Conservation (phyloP, 1,140 invertebrate genomes). For the Drosophila nebulosa region DNA sequence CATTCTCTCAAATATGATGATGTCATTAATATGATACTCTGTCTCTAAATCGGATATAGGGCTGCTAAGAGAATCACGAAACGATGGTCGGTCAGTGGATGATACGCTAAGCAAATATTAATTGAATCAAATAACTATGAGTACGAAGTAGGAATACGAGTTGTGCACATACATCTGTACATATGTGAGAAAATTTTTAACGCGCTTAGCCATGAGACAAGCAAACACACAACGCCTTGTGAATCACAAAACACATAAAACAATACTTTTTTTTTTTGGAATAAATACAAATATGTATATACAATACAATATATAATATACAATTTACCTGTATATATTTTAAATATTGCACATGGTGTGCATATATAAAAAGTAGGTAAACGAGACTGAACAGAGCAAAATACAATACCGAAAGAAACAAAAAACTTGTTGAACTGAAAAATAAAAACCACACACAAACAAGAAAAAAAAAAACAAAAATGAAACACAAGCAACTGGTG, state of each 20-base stretch:
- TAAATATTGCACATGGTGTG: neutral
- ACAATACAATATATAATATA: constrained; percentile 1
- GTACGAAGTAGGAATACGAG: neutral
- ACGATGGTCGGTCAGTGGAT: neutral
- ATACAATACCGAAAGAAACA: neutral
- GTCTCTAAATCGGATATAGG: neutral
- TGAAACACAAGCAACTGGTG: constrained; percentile 46
- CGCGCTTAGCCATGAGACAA: neutral
- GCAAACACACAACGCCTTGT: neutral
- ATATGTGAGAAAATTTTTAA: constrained; percentile 20
- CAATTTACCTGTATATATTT: constrained; percentile 1
- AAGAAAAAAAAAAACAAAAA: neutral
- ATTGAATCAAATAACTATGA: neutral
- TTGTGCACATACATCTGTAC: neutral
- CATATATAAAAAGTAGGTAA: constrained; percentile 8
- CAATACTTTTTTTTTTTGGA: constrained; percentile 2
- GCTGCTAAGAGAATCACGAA: neutral
- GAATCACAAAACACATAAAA: constrained; percentile 12
- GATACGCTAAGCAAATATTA: constrained; percentile 9
- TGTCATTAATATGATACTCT: constrained; percentile 1
- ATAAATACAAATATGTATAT: constrained; percentile 7
- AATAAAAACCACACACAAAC: neutral
- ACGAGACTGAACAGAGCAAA: constrained; percentile 4
- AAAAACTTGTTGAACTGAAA: constrained; percentile 62
- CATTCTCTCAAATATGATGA: neutral